Conservation (phyloP, 1,140 invertebrate genomes). For the Hestina assimilis region DNA sequence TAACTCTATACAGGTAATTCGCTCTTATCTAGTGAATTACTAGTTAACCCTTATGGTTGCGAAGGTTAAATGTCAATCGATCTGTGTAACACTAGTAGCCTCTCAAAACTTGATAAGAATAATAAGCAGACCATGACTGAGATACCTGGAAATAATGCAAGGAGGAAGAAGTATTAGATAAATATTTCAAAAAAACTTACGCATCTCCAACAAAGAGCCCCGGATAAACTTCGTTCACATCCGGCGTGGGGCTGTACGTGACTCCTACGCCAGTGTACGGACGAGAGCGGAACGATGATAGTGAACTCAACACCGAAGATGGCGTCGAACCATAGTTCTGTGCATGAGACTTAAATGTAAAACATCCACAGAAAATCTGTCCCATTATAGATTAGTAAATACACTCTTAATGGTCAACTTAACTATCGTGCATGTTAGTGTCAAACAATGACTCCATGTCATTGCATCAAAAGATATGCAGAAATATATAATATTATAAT, state of each 20-base stretch:
- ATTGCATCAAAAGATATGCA: background rate
- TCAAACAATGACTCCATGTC: background rate
- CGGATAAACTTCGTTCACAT: constrained; percentile 89
- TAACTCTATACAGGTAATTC: too few relatives aligned
- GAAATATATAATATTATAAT: too few relatives aligned
- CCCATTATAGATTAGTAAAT: constrained; percentile 30
- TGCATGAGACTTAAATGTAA: constrained; percentile 34
- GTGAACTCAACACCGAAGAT: constrained; percentile 58
- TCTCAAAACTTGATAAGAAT: too few relatives aligned
- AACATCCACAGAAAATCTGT: constrained; percentile 38
- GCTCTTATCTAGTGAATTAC: too few relatives aligned
- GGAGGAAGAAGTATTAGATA: too few relatives aligned
- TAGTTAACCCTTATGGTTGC: too few relatives aligned
- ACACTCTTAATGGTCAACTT: background rate
- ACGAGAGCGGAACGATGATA: constrained; percentile 57
- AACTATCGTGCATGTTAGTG: background rate
- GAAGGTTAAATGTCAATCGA: too few relatives aligned
- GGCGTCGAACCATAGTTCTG: constrained; percentile 64
- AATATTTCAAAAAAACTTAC: constrained; percentile 63
- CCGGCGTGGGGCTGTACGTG: constrained; percentile 62
- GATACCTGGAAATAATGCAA: too few relatives aligned
- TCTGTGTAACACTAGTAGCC: too few relatives aligned
- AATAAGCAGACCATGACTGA: too few relatives aligned
- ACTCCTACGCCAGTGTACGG: constrained; percentile 47
- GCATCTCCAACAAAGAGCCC: constrained; percentile 88